Evolutionary conservation across 2,888 invertebrate genomes (phyloP).

Genomic region (Fragum sueziense): DNA sequence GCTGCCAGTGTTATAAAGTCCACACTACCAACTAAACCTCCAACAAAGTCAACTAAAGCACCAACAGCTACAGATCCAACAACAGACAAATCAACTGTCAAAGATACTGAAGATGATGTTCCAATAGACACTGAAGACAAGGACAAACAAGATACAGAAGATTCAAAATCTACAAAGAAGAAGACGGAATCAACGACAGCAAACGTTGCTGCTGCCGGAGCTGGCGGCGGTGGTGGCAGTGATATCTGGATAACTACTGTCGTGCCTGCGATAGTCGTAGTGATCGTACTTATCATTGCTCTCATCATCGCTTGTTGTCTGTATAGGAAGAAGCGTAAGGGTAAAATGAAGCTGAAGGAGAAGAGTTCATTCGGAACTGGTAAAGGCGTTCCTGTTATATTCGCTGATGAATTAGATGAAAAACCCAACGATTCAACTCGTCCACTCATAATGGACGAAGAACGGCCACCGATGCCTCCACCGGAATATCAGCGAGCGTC

Average conservation of each 20-base stretch:
- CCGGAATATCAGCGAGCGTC: conserved; percentile 75
- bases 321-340: conserved; percentile 90
- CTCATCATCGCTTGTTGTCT: conserved; percentile 93
- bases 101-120: conserved; percentile 32
- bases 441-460: conserved; percentile 96
- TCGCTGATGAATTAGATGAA: conserved; percentile 96
- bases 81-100: conserved; percentile 33
- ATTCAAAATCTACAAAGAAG: conserved; percentile 24
- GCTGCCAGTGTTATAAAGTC: conserved; percentile 27
- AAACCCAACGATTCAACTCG: conserved; percentile 90
- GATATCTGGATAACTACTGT: conserved; percentile 88
- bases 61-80: conserved; percentile 9
- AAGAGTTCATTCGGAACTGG: conserved; percentile 84
- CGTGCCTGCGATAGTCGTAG: conserved; percentile 90
- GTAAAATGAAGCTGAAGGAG: conserved; percentile 91
- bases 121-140: background rate
- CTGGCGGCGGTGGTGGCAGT: conserved; percentile 63
- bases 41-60: conserved; percentile 11
- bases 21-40: conserved; percentile 11
- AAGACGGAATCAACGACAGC: conserved; percentile 30
- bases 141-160: conserved; percentile 9
- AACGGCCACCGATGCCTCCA: conserved; percentile 90
- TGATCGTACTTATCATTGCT: conserved; percentile 93
- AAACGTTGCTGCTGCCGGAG: conserved; percentile 45
- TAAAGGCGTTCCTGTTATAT: conserved; percentile 94